A percentile compares a stretch with the other conserved stretches of the same genome.
These are phyloP conservation scores for Tragelaphus strepsiceros DNA, from an alignment of 2,113 vertebrate genomes.

Conservation along the genomic window DNA sequence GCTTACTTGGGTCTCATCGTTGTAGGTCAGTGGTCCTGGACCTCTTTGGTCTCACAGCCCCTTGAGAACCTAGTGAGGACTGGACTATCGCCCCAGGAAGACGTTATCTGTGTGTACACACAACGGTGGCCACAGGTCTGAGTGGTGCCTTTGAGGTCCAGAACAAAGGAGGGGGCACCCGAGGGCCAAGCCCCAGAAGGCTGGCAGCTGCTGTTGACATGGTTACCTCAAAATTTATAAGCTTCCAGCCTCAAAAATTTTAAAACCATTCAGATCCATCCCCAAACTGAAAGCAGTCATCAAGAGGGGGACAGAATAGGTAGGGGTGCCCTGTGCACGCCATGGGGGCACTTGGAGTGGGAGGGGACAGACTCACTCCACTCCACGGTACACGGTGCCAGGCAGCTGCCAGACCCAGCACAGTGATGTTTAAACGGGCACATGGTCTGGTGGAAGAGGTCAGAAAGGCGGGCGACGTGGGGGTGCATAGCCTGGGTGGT, in stretches of 20 bases:
- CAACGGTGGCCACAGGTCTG: fast-evolving
- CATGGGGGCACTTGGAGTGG: fast-evolving
- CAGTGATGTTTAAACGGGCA: fast-evolving
- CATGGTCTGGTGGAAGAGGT: fast-evolving
- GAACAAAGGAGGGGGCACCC: background rate
- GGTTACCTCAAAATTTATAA: fast-evolving
- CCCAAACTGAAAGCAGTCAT: background rate
- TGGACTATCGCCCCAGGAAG: background rate
- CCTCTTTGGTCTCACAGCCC: background rate
- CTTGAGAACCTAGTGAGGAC: background rate
- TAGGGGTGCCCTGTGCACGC: fast-evolving
- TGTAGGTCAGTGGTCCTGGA: background rate
- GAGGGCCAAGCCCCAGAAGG: background rate
- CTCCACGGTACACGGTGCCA: fast-evolving
- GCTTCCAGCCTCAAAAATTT: background rate
- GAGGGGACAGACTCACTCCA: fast-evolving
- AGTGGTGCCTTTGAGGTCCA: background rate
- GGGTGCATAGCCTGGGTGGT: background rate
- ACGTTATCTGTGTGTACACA: fast-evolving
- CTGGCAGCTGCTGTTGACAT: background rate
- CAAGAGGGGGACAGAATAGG: background rate
- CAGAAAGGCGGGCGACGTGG: fast-evolving
- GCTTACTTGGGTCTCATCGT: background rate
- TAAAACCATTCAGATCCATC: background rate
- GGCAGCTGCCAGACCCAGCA: background rate